Base-by-base conservation (phyloP, 2,888 invertebrate genomes). In the Sabatieria punctata region DNA sequence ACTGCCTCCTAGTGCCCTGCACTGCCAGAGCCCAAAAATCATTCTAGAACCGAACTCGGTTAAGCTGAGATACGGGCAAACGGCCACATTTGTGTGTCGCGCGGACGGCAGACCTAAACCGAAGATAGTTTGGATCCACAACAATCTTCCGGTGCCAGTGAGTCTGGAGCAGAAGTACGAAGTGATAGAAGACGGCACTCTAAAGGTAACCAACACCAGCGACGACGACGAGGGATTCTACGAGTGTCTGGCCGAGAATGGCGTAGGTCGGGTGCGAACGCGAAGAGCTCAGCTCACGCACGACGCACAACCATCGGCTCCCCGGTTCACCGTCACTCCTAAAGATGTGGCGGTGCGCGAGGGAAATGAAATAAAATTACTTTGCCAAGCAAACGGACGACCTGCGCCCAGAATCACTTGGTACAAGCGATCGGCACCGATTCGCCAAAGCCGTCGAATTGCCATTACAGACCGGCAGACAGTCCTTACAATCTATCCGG, bases 401-500 rank as follows among this genome's bases (percentile, higher is more conserved):
- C 60, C 61, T 4, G 40, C 36, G 4, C 60, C 61, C 8, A 21
- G 18, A n/a, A 55, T 61, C 8, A 22, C 37, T 8, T 61, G 61
- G 61, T 45, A 43, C 41, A 44, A 44, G 24, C n/a, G 19, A n/a
- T n/a, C n/a, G 3, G 6, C 6, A 15, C 6, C 36, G 36, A 4
- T 36, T 19, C 4, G 15, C 6, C 19, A 15, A 4, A 40, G 22
- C 2, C 50, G 58, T 4, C 59, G 60, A 45, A 49, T 54, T 26
- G 52, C 55, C 35, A 42, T 60, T 11, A 35, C 33, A 1, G 49
- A 54, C 24, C 53, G 49, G 13, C 46, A 52, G 26, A 49, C 55
- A 4, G 50, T 55, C 23, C 48, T 62, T 35, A 49, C 47, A 41
- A 55, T 62, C 37, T 62, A 57, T 45, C 62, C 62, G 6, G 57